These are phyloP conservation scores for Heliangelus exortis DNA, from an alignment of 2,797 vertebrate genomes.

Conservation along the genomic window DNA sequence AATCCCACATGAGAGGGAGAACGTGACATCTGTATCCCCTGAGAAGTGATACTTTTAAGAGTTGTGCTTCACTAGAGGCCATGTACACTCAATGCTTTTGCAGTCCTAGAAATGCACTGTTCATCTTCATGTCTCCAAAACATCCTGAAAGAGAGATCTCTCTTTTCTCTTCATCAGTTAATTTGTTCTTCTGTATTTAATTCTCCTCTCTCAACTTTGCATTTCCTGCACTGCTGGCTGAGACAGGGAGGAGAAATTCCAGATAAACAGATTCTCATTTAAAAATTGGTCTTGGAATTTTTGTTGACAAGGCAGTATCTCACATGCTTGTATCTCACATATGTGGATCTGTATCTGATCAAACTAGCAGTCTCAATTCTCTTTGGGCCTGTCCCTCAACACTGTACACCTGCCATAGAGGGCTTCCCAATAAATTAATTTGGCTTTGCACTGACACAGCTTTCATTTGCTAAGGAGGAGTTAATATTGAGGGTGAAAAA, in stretches of 20 bases:
- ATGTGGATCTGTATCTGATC: fast-evolving
- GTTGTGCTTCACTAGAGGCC: background rate
- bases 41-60: background rate
- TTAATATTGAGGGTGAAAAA: background rate
- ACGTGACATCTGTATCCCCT: fast-evolving
- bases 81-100: fast-evolving
- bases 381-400: background rate
- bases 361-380: fast-evolving
- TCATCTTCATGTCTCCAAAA: fast-evolving
- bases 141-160: fast-evolving
- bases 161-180: fast-evolving
- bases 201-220: background rate
- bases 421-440: background rate
- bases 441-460: background rate
- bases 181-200: background rate
- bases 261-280: background rate
- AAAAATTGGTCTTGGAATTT: background rate
- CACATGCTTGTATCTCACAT: background rate
- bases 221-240: background rate
- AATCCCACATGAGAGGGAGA: fast-evolving
- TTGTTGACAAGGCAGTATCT: background rate
- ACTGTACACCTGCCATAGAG: background rate
- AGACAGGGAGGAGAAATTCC: background rate
- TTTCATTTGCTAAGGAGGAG: background rate
- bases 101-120: background rate